Evolutionary conservation across 2,888 invertebrate species (phyloP), one percentile per base, ranked within the genome.

Genomic region (Dinocampus coccinellae): DNA sequence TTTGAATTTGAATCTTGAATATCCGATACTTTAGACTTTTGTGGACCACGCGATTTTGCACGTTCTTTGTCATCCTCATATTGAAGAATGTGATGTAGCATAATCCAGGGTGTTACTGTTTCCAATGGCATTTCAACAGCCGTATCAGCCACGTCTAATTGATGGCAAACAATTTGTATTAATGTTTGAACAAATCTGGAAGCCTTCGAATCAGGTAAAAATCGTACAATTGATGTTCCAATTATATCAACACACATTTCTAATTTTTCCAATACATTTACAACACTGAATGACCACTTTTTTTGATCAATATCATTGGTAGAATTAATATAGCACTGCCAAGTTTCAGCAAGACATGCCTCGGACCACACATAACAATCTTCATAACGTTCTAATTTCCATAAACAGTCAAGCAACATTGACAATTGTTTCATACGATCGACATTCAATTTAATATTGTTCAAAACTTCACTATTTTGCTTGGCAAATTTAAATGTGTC

Each of bases 301-400:
- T 83, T 84, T 66, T 87, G 84, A 34, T 86, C 85, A 0, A 83
- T 81, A 36, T 90, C 85, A 76, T 85, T 87, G 75, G 88, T 53
- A 0, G 89, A 80, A 75, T 84, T 87, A 22, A 91, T 89, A 81
- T 91, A 92, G 84, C 92, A 91, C 65, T 91, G 90, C 65, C 95
- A 89, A 1, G 93, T 90, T 88, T 95, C 95, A 82, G 94, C 90
- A 24, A 95, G 88, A 80, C 93, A 93, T 68, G 90, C 91, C 79
- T 96, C 92, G 1, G 93, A 91, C 95, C 95, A 96, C 76, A 92
- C 88, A 73, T 94, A 91, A 82, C 94, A 94, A 58, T 92, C 91
- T 82, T 88, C 84, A 72, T 87, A 88, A 70, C 91, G 90, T 69
- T 90, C 89, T 42, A 92, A 85, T 69, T 92, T 90, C 90, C 91